Evolutionary conservation across 2,113 vertebrate species (phyloP).

Genomic region (Melanocharis versteri): DNA sequence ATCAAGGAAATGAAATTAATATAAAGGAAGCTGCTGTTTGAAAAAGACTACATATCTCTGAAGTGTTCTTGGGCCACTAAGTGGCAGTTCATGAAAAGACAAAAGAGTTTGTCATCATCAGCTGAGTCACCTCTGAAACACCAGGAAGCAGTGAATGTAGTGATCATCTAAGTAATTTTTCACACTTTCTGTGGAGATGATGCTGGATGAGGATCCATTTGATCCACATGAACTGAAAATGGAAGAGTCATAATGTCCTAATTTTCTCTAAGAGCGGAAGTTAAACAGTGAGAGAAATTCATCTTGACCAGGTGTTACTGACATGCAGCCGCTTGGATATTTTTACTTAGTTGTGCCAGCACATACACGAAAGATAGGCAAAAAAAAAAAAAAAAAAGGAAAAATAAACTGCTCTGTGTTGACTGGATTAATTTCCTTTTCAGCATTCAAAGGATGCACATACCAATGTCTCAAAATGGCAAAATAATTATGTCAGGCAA

Average conservation of each 20-base stretch:
- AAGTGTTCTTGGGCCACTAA: not conserved
- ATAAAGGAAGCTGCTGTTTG: not conserved
- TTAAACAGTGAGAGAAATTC: not conserved
- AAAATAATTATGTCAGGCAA: not conserved
- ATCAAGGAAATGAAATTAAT: not conserved
- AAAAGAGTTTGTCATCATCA: not conserved
- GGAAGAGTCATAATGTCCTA: not conserved
- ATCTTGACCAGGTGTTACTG: not conserved
- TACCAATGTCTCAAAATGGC: not conserved
- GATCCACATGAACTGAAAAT: not conserved
- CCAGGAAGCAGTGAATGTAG: not conserved
- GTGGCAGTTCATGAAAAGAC: not conserved
- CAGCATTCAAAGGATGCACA: not conserved
- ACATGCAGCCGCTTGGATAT: not conserved
- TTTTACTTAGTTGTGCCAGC: not conserved
- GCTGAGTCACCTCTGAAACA: not conserved
- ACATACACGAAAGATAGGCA: fast-evolving
- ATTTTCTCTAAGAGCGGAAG: not conserved
- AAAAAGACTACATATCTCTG: not conserved
- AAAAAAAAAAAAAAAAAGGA: not conserved
- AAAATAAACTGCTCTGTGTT: not conserved
- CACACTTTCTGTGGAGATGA: not conserved
- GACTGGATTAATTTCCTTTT: not conserved
- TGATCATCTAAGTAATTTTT: not conserved
- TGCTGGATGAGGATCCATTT: not conserved